These are phyloP conservation scores for Chunga burmeisteri DNA, from an alignment of 2,113 vertebrate species.

Conservation along the genomic window DNA sequence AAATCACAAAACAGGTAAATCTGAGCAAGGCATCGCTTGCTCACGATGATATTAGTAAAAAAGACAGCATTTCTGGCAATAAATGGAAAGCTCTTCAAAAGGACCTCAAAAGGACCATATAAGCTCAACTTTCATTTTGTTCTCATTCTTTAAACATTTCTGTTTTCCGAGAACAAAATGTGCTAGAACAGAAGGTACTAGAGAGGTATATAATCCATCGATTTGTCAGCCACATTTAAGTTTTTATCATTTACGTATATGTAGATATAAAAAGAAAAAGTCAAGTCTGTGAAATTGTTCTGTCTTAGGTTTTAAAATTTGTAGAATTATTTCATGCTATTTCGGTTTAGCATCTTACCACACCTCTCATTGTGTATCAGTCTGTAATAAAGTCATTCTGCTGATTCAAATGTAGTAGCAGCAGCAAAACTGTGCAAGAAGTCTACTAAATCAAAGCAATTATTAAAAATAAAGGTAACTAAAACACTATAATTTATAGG, in stretches of 20 bases:
- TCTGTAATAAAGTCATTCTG: background rate
- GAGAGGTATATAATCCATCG: background rate
- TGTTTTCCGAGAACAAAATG: background rate
- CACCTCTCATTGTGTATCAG: fast-evolving
- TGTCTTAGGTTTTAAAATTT: background rate
- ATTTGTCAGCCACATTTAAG: background rate
- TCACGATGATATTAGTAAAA: background rate
- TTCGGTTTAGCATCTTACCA: background rate
- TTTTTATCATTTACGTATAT: background rate
- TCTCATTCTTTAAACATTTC: background rate
- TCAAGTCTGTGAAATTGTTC: background rate
- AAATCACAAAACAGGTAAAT: background rate
- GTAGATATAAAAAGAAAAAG: background rate
- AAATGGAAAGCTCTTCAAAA: background rate
- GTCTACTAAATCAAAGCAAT: background rate
- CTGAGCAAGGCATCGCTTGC: background rate
- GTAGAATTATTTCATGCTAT: background rate
- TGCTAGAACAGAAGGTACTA: background rate
- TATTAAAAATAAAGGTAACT: background rate
- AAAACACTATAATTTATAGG: background rate
- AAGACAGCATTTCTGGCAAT: background rate
- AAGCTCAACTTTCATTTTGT: background rate
- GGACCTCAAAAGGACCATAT: background rate
- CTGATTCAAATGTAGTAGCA: background rate
- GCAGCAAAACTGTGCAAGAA: background rate